phyloP scores from a whole-genome alignment of 2,888 invertebrate genomes.

The Lasioglossum pauxillum region DNA sequence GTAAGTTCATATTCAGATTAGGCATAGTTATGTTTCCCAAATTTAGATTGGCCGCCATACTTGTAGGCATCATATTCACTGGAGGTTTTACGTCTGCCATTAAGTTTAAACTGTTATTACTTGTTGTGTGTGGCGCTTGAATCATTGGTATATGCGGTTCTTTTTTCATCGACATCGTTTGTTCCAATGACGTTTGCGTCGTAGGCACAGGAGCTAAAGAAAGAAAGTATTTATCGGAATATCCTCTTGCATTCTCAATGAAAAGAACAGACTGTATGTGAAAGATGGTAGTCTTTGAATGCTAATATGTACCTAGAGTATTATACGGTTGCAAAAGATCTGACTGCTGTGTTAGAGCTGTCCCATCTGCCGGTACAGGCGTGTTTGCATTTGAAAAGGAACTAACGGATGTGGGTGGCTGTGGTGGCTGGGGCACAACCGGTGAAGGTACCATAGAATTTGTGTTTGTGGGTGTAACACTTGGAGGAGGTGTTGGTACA shows the following conservation, averaged over 20 bases:
- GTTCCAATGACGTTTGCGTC: constrained; percentile 78
- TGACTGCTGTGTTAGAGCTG: constrained; percentile 76
- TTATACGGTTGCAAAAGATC: constrained; percentile 82
- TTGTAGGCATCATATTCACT: constrained; percentile 78
- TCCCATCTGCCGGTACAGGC: constrained; percentile 74
- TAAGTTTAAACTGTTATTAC: constrained; percentile 77
- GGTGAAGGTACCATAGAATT: constrained; percentile 80
- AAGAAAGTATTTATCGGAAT: constrained; percentile 20
- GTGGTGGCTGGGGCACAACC: constrained; percentile 77
- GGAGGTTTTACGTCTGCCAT: constrained; percentile 79
- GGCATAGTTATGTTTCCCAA: constrained; percentile 79
- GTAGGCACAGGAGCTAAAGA: constrained; percentile 77
- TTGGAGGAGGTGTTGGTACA: constrained; percentile 81
- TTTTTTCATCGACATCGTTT: constrained; percentile 75
- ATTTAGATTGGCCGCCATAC: constrained; percentile 77
- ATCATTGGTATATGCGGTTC: constrained; percentile 75
- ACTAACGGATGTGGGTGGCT: constrained; percentile 78
- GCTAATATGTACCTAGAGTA: constrained; percentile 78
- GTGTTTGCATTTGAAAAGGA: constrained; percentile 79
- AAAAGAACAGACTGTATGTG: neutral
- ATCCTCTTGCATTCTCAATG: neutral
- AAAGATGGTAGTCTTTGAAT: neutral
- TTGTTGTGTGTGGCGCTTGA: constrained; percentile 72
- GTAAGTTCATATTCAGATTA: constrained; percentile 77
- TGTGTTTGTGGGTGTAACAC: constrained; percentile 80